Conservation (phyloP, 2,888 invertebrate species). For the Hermaeophaga mercurialis region DNA sequence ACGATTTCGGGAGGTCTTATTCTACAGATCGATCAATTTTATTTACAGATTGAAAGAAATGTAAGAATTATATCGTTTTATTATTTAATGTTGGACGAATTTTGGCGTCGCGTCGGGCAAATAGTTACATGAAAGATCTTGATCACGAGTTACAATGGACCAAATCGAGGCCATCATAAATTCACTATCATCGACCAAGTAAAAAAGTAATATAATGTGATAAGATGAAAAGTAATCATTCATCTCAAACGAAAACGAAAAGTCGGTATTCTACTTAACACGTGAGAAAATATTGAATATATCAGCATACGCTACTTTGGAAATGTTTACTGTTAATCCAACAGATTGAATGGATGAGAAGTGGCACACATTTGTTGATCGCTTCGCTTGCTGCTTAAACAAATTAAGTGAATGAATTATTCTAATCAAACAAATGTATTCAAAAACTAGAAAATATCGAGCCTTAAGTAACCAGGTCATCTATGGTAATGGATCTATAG, state of each 20-base stretch:
- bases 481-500: too few relatives aligned
- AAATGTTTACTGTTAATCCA: conserved; percentile 9
- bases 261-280: neutral
- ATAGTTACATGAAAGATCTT: neutral
- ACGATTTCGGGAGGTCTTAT: too few relatives aligned
- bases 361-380: conserved; percentile 9
- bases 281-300: conserved; percentile 1
- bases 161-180: conserved; percentile 10
- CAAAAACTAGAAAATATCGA: conserved; percentile 2
- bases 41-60: too few relatives aligned
- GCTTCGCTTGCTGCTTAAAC: conserved; percentile 1
- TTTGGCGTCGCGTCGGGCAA: too few relatives aligned
- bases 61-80: too few relatives aligned
- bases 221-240: conserved; percentile 16
- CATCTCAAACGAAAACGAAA: conserved; percentile 15
- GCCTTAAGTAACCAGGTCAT: neutral
- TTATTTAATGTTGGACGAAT: too few relatives aligned
- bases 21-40: too few relatives aligned
- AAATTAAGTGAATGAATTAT: conserved; percentile 13
- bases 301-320: conserved; percentile 10
- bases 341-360: conserved; percentile 6
- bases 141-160: conserved; percentile 10
- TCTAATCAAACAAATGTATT: conserved; percentile 3
- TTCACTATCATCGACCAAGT: conserved; percentile 13
- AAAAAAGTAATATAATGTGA: conserved; percentile 7